These are phyloP conservation scores for Proteles cristata DNA, from an alignment of 2,113 vertebrate genomes.

Conservation along the genomic window DNA sequence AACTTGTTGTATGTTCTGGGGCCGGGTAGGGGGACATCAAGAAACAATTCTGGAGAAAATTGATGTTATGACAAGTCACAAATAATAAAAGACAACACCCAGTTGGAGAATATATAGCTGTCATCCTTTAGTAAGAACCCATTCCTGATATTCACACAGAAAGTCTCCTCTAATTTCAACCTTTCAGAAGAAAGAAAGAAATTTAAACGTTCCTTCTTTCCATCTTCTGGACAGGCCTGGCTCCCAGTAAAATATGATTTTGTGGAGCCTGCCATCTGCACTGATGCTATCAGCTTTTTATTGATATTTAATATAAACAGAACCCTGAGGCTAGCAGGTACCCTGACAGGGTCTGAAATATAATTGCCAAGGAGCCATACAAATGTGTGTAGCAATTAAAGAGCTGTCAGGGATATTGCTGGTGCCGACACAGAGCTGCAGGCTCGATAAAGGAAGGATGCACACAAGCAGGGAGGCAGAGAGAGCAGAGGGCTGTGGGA, in stretches of 20 bases:
- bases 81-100: not conserved
- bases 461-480: not conserved
- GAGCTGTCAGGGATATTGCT: slow-evolving; percentile 81
- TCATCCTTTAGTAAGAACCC: slow-evolving; percentile 43
- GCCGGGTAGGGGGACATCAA: not conserved
- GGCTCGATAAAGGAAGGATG: slow-evolving; percentile 18
- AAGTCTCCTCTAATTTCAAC: slow-evolving; percentile 55
- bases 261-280: slow-evolving; percentile 66
- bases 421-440: slow-evolving; percentile 63
- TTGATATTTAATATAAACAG: slow-evolving; percentile 84
- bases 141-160: slow-evolving; percentile 31
- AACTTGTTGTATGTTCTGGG: not conserved
- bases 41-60: not conserved
- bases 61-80: not conserved
- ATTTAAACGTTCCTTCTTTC: slow-evolving; percentile 61
- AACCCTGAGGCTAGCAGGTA: slow-evolving; percentile 72
- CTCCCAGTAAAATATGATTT: slow-evolving; percentile 74
- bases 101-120: not conserved
- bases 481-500: not conserved
- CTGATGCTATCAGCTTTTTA: slow-evolving; percentile 77
- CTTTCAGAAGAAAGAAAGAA: slow-evolving; percentile 61
- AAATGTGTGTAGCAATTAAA: slow-evolving; percentile 86
- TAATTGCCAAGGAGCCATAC: slow-evolving; percentile 78
- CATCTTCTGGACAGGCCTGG: slow-evolving; percentile 50
- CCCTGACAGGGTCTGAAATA: slow-evolving; percentile 78